Conservation (phyloP, 2,888 invertebrate species). For the Polietes domitor region DNA sequence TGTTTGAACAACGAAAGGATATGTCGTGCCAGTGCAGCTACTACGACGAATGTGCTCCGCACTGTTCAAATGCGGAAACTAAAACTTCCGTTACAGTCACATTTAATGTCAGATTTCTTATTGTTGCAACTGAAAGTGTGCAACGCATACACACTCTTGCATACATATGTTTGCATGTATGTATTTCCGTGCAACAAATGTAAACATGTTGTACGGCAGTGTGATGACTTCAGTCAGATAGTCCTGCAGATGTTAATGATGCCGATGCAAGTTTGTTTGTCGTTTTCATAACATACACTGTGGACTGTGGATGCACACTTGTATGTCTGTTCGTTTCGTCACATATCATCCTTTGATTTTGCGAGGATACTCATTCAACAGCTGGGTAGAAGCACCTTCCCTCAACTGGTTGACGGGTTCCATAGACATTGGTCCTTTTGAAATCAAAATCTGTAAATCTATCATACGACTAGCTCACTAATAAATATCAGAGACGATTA, state of each 20-base stretch:
- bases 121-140: constrained; percentile 36
- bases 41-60: background rate
- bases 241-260: background rate
- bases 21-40: background rate
- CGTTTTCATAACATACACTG: too few species aligned
- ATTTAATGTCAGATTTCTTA: constrained; percentile 50
- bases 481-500: too few species aligned
- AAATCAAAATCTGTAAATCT: too few species aligned
- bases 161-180: background rate
- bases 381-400: too few species aligned
- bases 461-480: too few species aligned
- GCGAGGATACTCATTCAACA: too few species aligned
- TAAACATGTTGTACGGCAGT: background rate
- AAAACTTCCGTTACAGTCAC: constrained; percentile 56
- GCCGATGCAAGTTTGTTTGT: too few species aligned
- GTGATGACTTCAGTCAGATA: background rate
- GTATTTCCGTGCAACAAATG: background rate
- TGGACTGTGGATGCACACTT: too few species aligned
- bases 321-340: too few species aligned
- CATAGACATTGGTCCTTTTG: too few species aligned
- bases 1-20: constrained; percentile 26
- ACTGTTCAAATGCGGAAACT: constrained; percentile 41
- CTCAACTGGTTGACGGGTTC: too few species aligned
- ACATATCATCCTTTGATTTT: too few species aligned
- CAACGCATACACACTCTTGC: background rate